Conservation (phyloP, 2,888 invertebrate species). For the Eupithecia insigniata region DNA sequence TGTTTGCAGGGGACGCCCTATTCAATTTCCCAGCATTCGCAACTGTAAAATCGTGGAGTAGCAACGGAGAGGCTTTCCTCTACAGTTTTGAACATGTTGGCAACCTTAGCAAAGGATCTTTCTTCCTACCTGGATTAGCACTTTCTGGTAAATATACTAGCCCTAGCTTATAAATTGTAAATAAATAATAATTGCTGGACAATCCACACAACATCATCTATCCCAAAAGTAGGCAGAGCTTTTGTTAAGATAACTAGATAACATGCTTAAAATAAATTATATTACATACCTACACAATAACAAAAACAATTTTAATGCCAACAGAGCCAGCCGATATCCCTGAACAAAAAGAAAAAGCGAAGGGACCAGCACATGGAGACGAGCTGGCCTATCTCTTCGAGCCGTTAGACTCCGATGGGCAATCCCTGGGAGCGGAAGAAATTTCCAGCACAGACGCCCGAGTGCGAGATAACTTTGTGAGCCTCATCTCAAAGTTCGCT, state of each 20-base stretch:
- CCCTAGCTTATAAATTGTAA: too few relatives aligned
- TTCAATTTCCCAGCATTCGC: conserved; percentile 91
- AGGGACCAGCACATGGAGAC: conserved; percentile 87
- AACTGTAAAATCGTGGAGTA: conserved; percentile 88
- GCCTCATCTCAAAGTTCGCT: conserved; percentile 88
- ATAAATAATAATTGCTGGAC: too few relatives aligned
- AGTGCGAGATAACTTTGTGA: conserved; percentile 87
- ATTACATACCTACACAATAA: too few relatives aligned
- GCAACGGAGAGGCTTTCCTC: conserved; percentile 86
- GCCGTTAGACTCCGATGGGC: conserved; percentile 85
- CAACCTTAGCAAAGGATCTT: conserved; percentile 84
- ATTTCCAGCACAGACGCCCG: conserved; percentile 83
- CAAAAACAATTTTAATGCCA: conserved; percentile 8
- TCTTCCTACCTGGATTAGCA: conserved; percentile 87
- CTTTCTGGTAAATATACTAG: conserved; percentile 75
- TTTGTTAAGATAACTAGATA: too few relatives aligned
- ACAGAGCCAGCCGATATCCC: conserved; percentile 48
- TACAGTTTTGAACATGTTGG: conserved; percentile 91
- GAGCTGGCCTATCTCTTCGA: conserved; percentile 90
- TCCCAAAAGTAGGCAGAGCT: too few relatives aligned
- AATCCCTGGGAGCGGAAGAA: conserved; percentile 67
- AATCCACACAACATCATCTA: too few relatives aligned
- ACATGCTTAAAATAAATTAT: too few relatives aligned
- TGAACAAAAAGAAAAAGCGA: conserved; percentile 47
- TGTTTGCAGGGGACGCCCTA: conserved; percentile 86